Percentiles rank a stretch among this genome's conserved stretches.
These are phyloP conservation scores for Drosophila sproati DNA, from an alignment of 1,140 invertebrate genomes.

Conservation along the genomic window DNA sequence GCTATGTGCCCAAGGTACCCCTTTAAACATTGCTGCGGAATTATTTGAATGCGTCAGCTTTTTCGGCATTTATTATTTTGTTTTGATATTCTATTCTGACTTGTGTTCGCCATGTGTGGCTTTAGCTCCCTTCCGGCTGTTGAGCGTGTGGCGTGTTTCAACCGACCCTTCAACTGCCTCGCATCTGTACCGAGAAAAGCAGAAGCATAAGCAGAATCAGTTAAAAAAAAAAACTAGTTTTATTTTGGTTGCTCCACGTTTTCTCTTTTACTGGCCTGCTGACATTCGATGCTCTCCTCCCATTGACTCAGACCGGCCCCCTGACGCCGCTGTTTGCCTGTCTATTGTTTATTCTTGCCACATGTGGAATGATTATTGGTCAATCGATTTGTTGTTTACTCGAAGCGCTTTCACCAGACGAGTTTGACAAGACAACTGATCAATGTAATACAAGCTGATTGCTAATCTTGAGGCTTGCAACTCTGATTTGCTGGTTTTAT, in stretches of 20 bases:
- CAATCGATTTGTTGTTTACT: constrained; percentile 17
- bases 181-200: neutral
- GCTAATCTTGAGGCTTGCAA: constrained; percentile 12
- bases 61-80: neutral
- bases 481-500: constrained; percentile 1
- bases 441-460: constrained; percentile 4
- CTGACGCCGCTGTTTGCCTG: neutral
- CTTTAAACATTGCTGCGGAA: neutral
- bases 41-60: constrained; percentile 15
- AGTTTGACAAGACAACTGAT: constrained; percentile 22
- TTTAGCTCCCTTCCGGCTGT: constrained; percentile 5
- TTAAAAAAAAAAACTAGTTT: constrained; percentile 40
- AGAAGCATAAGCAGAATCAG: constrained; percentile 4
- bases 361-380: constrained; percentile 37
- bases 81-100: constrained; percentile 6
- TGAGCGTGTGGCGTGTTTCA: neutral
- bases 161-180: constrained; percentile 28
- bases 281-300: constrained; percentile 10
- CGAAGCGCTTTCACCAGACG: constrained; percentile 21
- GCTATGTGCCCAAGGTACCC: constrained; percentile 95
- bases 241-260: constrained; percentile 20
- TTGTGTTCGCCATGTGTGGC: neutral
- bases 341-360: constrained; percentile 26
- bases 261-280: constrained; percentile 39
- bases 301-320: constrained; percentile 19